Conservation (phyloP, 2,113 vertebrate species). For the Nothoprocta perdicaria region DNA sequence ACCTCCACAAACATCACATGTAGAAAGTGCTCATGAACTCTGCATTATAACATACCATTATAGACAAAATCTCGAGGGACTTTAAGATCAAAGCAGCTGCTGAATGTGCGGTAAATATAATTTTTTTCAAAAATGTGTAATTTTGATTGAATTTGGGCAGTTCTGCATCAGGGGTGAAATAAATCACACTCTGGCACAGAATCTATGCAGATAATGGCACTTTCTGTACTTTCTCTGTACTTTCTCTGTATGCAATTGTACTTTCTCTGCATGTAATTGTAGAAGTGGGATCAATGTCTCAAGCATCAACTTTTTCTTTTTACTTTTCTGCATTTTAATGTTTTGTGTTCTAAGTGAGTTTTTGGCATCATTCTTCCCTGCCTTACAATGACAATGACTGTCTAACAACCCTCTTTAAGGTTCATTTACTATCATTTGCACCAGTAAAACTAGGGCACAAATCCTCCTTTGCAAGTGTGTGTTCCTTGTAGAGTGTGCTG, state of each 20-base stretch:
- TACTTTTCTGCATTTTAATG: not conserved
- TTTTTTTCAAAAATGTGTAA: not conserved
- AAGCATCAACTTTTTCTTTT: not conserved
- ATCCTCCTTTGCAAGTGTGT: not conserved
- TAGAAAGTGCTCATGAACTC: not conserved
- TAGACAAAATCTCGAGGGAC: not conserved
- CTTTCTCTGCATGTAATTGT: not conserved
- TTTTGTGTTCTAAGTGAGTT: not conserved
- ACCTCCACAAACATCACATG: not conserved
- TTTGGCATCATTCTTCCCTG: not conserved
- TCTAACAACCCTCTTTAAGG: not conserved
- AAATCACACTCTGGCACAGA: not conserved
- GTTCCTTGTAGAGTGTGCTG: not conserved
- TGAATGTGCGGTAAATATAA: not conserved
- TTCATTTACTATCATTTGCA: not conserved
- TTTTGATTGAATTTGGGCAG: not conserved
- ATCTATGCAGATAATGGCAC: not conserved
- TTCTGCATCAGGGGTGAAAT: not conserved
- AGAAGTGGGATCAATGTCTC: not conserved
- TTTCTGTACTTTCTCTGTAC: no score
- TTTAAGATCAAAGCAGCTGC: not conserved
- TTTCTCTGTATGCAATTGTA: not conserved
- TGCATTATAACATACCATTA: not conserved
- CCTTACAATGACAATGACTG: not conserved
- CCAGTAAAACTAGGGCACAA: conserved; percentile 12